A percentile compares a stretch with the other conserved stretches of the same genome.
phyloP scores from a whole-genome alignment of 2,888 invertebrate genomes.

The Patella pellucida region DNA sequence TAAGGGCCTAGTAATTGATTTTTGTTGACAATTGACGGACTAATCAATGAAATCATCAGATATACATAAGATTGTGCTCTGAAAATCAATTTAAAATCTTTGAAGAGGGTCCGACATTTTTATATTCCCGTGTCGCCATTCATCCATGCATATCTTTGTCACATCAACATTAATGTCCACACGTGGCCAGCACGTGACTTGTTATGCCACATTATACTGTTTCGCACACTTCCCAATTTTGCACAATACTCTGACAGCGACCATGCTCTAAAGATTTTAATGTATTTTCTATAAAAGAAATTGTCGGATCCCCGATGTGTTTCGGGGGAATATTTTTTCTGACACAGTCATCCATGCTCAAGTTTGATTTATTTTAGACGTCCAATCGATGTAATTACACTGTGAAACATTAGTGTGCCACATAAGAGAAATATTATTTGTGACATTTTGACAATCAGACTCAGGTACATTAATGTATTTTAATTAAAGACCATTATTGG shows the following conservation, averaged over 20 bases:
- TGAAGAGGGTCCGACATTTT: background rate
- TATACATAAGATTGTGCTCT: conserved; percentile 2
- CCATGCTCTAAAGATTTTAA: background rate
- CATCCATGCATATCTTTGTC: background rate
- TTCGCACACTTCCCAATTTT: background rate
- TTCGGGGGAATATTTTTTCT: no score
- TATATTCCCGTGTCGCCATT: background rate
- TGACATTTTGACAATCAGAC: no score
- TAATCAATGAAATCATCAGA: background rate
- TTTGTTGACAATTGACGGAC: conserved; percentile 1
- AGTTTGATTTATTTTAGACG: no score
- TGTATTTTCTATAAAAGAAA: background rate
- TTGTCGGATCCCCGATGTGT: no score
- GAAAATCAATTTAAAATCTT: background rate
- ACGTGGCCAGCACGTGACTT: conserved; percentile 1
- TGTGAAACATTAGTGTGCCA: no score
- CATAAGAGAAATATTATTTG: no score
- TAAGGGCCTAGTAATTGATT: background rate
- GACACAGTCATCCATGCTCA: no score
- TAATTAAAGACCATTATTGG: no score
- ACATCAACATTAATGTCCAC: background rate
- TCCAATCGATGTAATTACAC: no score
- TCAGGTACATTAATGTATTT: no score
- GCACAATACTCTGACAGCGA: background rate
- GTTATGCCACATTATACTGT: background rate